phyloP scores from a whole-genome alignment of 2,113 vertebrate genomes.

The Chaetops frenatus region DNA sequence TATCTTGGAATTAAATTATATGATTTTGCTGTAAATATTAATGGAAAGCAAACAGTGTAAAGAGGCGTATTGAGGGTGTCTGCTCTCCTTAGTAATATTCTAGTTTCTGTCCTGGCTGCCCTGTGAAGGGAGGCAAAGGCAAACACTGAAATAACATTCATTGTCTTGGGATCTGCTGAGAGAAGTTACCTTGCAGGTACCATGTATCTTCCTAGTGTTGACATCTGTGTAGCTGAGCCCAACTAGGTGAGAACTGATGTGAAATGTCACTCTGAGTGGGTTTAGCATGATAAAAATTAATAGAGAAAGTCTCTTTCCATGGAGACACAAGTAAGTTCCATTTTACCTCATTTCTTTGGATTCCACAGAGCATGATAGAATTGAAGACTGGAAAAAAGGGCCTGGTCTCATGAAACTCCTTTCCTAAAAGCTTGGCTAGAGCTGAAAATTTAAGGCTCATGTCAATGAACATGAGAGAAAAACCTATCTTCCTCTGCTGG shows the following conservation, averaged over 20 bases:
- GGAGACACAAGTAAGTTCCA: neutral
- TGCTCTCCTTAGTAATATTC: neutral
- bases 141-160: neutral
- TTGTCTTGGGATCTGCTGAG: neutral
- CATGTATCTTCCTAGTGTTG: neutral
- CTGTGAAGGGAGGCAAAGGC: neutral
- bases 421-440: neutral
- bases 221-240: neutral
- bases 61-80: neutral
- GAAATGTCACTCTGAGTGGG: neutral
- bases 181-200: neutral
- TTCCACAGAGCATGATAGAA: neutral
- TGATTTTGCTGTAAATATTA: neutral
- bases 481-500: neutral
- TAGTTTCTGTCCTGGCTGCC: neutral
- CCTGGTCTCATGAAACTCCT: neutral
- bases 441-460: neutral
- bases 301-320: neutral
- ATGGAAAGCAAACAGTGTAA: neutral
- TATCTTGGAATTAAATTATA: neutral
- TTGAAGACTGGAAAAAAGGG: neutral
- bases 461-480: neutral
- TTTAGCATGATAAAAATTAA: neutral
- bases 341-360: neutral
- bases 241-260: neutral